phyloP scores from a whole-genome alignment of 2,113 vertebrate genomes.

The Xyliphius kryptos region DNA sequence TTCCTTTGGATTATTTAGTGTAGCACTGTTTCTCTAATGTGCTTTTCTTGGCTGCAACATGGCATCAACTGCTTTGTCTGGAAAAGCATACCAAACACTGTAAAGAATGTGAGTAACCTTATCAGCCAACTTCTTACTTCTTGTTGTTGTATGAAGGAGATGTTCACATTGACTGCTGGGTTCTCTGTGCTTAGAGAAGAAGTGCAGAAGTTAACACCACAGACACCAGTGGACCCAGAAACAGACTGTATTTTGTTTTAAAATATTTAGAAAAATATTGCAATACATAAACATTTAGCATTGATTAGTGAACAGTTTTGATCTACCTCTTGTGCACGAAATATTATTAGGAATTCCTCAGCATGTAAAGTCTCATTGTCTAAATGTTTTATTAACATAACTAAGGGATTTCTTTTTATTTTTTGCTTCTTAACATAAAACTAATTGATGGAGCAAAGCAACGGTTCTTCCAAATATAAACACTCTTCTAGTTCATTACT shows the following conservation, averaged over 20 bases:
- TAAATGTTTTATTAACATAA: too few relatives aligned
- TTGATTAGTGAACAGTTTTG: too few relatives aligned
- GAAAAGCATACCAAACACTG: slow-evolving; percentile 38
- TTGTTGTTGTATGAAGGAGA: slow-evolving; percentile 29
- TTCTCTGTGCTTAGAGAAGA: slow-evolving; percentile 10
- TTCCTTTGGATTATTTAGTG: slow-evolving; percentile 37
- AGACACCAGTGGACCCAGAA: slow-evolving; percentile 35
- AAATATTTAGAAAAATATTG: too few relatives aligned
- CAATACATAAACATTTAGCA: too few relatives aligned
- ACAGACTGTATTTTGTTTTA: not conserved
- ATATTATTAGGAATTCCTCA: too few relatives aligned
- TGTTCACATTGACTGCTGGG: slow-evolving; percentile 1
- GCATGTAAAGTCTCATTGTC: too few relatives aligned
- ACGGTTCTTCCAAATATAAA: too few relatives aligned
- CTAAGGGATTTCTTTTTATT: too few relatives aligned
- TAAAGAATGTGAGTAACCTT: slow-evolving; percentile 41
- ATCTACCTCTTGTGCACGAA: too few relatives aligned
- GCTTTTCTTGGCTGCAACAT: slow-evolving; percentile 48
- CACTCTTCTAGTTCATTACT: too few relatives aligned
- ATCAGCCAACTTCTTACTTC: slow-evolving; percentile 24
- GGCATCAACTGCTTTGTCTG: slow-evolving; percentile 45
- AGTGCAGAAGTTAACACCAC: slow-evolving; percentile 24
- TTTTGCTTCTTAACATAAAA: too few relatives aligned
- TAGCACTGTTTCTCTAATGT: slow-evolving; percentile 41
- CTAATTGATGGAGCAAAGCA: too few relatives aligned